phyloP scores from a whole-genome alignment of 2,797 vertebrate genomes.

The Phylloscopus collybita region DNA sequence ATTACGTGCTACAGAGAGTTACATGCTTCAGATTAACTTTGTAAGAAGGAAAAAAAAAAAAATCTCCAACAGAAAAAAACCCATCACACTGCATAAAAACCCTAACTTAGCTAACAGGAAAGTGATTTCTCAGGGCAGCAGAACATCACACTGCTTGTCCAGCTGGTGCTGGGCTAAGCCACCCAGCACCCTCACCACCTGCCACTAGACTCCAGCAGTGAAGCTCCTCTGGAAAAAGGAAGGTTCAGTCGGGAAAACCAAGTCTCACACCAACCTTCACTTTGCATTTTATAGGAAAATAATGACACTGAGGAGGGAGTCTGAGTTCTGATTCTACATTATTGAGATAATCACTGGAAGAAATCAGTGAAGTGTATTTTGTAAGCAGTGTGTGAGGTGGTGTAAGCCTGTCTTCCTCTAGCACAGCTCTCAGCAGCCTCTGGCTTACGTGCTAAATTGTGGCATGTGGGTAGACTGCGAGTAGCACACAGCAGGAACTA shows the following conservation, averaged over 20 bases:
- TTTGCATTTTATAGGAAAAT: neutral
- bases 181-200: neutral
- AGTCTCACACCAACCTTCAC: neutral
- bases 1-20: neutral
- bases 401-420: neutral
- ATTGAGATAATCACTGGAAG: neutral
- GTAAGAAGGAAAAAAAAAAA: neutral
- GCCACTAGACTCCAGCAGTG: neutral
- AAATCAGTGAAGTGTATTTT: neutral
- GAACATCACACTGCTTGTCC: neutral
- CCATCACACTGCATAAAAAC: neutral
- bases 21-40: neutral
- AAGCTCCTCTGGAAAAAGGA: neutral
- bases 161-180: neutral
- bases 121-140: neutral
- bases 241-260: rapidly evolving
- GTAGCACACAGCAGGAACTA: neutral
- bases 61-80: neutral
- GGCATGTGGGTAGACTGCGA: neutral
- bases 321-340: neutral
- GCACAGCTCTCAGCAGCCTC: neutral
- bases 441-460: neutral
- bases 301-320: neutral
- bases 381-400: neutral
- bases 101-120: neutral